Evolutionary conservation across 1,140 invertebrate genomes (phyloP), one percentile per base, ranked within the genome.

Genomic region (Polypedilum vanderplanki): DNA sequence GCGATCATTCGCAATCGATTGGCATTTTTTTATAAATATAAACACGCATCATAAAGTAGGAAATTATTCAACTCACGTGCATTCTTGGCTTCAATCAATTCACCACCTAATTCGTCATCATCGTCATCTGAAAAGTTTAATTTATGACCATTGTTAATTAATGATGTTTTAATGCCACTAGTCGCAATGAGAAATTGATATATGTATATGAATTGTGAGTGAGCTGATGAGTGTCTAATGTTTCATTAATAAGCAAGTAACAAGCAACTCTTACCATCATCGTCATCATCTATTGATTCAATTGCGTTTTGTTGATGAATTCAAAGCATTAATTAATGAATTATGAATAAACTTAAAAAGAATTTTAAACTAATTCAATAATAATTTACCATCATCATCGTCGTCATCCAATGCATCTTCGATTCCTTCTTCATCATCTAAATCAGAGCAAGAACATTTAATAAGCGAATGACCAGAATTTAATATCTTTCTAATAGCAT

Each of bases 1-100:
- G 20, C 15, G 17, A 20, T 70, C 9, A 10, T 7, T 8, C 17
- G 18, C 18, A 67, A 67, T 7, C 18, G 15, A 20, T 22, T 70
- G n/a, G 8, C 18, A 20, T 70, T 22, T 70, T 22, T 67, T 8
- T 3, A n/a, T 67, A 7, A 67, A 67, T 67, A 33, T 5, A 33
- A 33, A 33, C 24, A 33, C 24, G 24, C 24, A 33, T 33, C 24
- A 33, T 33, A 33, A n/a, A 33, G 24, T 33, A 33, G 24, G 24
- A 18, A 20, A 70, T 20, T 20, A 70, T 70, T 70, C 65, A 8
- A 70, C 65, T 70, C 65, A 70, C 65, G 65, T 70, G 65, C 20
- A 70, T 70, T 70, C 65, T 70, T 70, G 65, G 65, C 65, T 70
- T 70, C 65, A 5, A 70, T 70, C 17, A 70, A 20, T 70, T 70